These are phyloP conservation scores for Zosterops lateralis DNA, from an alignment of 2,113 vertebrate species.

Conservation along the genomic window DNA sequence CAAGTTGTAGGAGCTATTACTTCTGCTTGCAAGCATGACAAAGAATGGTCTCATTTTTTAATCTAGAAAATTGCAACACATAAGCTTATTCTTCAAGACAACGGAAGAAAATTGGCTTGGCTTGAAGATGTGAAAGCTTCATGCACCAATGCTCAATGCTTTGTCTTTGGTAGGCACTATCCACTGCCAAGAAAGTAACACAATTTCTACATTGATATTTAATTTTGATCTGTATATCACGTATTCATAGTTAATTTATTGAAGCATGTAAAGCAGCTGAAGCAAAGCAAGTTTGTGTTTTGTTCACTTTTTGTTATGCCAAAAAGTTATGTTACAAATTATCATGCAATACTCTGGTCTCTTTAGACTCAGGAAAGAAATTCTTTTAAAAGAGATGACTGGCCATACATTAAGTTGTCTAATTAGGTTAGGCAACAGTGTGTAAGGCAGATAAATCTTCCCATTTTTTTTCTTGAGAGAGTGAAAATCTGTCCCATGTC, in stretches of 20 bases:
- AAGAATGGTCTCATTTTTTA: not conserved
- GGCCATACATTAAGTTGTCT: not conserved
- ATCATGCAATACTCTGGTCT: not conserved
- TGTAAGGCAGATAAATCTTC: not conserved
- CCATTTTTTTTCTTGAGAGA: not conserved
- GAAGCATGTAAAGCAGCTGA: not conserved
- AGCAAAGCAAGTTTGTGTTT: not conserved
- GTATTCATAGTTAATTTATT: conserved; percentile 15
- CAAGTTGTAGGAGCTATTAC: not conserved
- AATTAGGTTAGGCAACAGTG: not conserved
- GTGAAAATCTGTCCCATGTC: not conserved
- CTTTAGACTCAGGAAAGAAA: not conserved
- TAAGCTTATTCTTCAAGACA: not conserved
- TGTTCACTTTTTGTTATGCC: not conserved
- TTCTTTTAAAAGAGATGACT: not conserved
- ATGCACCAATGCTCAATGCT: not conserved
- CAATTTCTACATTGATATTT: not conserved
- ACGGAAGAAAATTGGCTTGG: not conserved
- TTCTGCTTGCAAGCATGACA: not conserved
- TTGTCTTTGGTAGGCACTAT: not conserved
- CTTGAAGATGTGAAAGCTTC: not conserved
- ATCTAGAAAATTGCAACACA: not conserved
- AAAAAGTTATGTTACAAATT: not conserved
- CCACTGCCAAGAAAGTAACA: not conserved
- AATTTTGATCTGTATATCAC: not conserved